Percentiles rank a stretch among this genome's conserved stretches.
These are phyloP conservation scores for Rhombomys opimus DNA, from an alignment of 2,113 vertebrate species.

Conservation along the genomic window DNA sequence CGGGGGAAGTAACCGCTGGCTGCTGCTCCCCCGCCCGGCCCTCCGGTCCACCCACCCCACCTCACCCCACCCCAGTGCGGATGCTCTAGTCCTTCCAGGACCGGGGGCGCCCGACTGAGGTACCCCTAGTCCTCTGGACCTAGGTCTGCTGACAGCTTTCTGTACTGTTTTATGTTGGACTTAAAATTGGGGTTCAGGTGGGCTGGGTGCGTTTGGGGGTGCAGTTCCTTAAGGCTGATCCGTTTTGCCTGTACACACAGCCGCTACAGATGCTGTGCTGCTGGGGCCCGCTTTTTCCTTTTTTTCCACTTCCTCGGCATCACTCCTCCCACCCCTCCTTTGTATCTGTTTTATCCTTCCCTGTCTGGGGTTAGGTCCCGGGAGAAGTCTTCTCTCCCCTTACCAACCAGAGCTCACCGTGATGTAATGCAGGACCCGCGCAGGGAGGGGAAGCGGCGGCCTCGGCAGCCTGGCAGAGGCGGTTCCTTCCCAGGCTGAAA, in stretches of 20 bases:
- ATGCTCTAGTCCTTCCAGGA: background rate
- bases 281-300: background rate
- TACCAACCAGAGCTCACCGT: conserved; percentile 63
- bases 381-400: background rate
- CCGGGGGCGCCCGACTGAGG: background rate
- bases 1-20: conserved; percentile 45
- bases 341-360: background rate
- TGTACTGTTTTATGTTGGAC: background rate
- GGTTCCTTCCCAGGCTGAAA: conserved; percentile 53
- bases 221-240: conserved; percentile 21
- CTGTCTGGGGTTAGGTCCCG: conserved; percentile 16
- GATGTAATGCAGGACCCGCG: conserved; percentile 80
- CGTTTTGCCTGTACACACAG: background rate
- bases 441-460: conserved; percentile 51
- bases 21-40: conserved; percentile 3
- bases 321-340: background rate
- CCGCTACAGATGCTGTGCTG: background rate
- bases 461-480: conserved; percentile 29
- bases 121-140: background rate
- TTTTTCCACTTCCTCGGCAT: background rate
- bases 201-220: conserved; percentile 3
- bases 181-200: conserved; percentile 32
- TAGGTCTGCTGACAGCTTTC: background rate
- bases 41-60: background rate
- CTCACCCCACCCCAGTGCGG: background rate